phyloP scores from a whole-genome alignment of 2,113 vertebrate species.

The Cephalopholis sonnerati region DNA sequence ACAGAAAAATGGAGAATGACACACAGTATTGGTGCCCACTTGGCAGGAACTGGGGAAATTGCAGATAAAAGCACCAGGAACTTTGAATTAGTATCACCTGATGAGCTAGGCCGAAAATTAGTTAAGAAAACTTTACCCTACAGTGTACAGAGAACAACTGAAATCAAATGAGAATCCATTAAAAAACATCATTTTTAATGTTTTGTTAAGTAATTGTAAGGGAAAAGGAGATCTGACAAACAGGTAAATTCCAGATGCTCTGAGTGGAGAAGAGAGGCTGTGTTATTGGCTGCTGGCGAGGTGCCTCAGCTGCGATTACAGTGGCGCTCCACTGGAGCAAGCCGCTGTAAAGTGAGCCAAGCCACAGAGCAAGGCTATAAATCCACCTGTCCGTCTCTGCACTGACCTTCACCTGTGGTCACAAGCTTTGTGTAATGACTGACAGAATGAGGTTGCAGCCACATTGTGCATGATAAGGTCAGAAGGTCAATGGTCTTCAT shows the following conservation, averaged over 20 bases:
- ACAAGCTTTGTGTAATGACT: slow-evolving; percentile 13
- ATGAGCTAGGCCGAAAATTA: too few species aligned
- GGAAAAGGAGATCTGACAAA: background rate
- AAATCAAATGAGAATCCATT: background rate
- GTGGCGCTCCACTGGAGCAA: background rate
- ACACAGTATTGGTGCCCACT: too few species aligned
- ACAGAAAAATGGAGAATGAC: too few species aligned
- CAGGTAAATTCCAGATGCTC: background rate
- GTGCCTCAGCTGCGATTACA: background rate
- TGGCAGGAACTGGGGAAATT: background rate
- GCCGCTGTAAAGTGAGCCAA: background rate
- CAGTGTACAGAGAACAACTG: background rate
- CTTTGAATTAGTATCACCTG: too few species aligned
- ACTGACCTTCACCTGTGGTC: slow-evolving; percentile 26
- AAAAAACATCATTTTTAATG: background rate
- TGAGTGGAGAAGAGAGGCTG: background rate
- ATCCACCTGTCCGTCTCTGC: background rate
- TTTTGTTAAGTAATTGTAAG: background rate
- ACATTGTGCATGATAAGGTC: slow-evolving; percentile 7
- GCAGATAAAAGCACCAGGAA: too few species aligned
- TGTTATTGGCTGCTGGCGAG: background rate
- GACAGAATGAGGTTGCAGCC: slow-evolving; percentile 31
- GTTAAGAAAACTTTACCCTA: too few species aligned
- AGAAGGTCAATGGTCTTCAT: slow-evolving; percentile 9
- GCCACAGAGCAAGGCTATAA: slow-evolving; percentile 10